These are phyloP conservation scores for Globia sparganii DNA, from an alignment of 2,888 invertebrate genomes.

Conservation along the genomic window DNA sequence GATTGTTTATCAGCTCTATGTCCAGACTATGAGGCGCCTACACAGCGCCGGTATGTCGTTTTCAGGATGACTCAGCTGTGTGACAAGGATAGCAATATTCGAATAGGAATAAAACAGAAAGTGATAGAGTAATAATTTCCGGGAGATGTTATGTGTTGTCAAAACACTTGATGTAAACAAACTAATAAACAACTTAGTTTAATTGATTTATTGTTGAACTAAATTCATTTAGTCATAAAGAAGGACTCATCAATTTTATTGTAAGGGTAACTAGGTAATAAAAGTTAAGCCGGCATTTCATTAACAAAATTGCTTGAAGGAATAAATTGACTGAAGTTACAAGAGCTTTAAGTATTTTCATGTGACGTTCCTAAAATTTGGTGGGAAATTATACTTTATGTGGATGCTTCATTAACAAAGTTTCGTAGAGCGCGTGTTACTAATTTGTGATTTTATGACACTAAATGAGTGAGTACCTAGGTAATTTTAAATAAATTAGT, in stretches of 20 bases:
- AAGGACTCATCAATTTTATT: neutral
- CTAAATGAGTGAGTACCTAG: too few species aligned
- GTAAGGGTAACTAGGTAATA: neutral
- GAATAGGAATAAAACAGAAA: constrained; percentile 22
- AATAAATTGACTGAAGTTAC: constrained; percentile 20
- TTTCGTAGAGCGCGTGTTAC: neutral
- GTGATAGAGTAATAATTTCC: constrained; percentile 15
- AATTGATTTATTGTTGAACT: constrained; percentile 35
- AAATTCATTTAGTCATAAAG: neutral
- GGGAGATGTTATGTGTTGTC: constrained; percentile 10
- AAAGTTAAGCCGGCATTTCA: constrained; percentile 18
- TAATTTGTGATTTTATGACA: neutral
- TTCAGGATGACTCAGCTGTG: constrained; percentile 51
- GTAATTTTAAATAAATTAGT: neutral
- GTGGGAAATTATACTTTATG: neutral
- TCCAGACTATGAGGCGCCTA: constrained; percentile 76
- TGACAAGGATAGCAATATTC: constrained; percentile 35
- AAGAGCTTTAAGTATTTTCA: constrained; percentile 17
- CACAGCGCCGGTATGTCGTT: constrained; percentile 57
- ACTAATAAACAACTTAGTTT: constrained; percentile 18
- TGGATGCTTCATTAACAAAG: neutral
- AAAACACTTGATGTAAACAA: constrained; percentile 35
- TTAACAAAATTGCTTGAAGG: constrained; percentile 21
- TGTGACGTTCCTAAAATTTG: constrained; percentile 4
- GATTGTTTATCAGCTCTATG: constrained; percentile 64